Evolutionary conservation across 2,797 vertebrate species (phyloP).

Genomic region (Lates japonicus): DNA sequence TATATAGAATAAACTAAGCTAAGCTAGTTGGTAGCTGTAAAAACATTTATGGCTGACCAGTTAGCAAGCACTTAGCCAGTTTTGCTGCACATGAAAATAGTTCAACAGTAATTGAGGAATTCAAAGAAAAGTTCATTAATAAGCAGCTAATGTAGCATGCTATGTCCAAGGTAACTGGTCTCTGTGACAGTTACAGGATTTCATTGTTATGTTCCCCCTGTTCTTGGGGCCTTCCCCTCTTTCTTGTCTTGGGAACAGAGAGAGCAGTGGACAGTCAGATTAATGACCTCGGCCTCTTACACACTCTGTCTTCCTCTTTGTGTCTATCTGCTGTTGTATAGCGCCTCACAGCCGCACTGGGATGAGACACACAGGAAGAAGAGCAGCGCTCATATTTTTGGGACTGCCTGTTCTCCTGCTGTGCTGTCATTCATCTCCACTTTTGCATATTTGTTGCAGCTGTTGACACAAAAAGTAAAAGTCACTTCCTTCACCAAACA

Average conservation of each 20-base stretch:
- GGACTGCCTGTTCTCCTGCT: constrained; percentile 33
- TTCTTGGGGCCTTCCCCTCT: not conserved
- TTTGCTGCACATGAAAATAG: not conserved
- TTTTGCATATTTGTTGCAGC: constrained; percentile 50
- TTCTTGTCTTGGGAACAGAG: constrained; percentile 41
- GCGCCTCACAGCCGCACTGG: constrained; percentile 24
- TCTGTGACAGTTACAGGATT: constrained; percentile 13
- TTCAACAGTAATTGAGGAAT: not conserved
- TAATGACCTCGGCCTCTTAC: constrained; percentile 67
- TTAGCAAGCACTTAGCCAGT: not conserved
- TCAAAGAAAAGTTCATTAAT: constrained; percentile 1
- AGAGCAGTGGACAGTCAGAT: constrained; percentile 66
- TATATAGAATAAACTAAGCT: not conserved
- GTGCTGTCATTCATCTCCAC: constrained; percentile 51
- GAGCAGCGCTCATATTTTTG: constrained; percentile 42
- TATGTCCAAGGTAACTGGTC: not conserved
- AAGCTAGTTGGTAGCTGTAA: not conserved
- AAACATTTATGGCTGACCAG: not conserved
- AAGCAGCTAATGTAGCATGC: not conserved
- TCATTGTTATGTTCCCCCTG: constrained; percentile 5
- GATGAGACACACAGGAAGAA: constrained; percentile 23
- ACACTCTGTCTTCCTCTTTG: constrained; percentile 54
- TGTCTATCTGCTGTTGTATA: constrained; percentile 42
- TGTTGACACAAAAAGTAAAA: constrained; percentile 43
- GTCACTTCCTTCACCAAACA: constrained; percentile 36